phyloP scores from a whole-genome alignment of 2,888 invertebrate species.

The Rotaria sp. region DNA sequence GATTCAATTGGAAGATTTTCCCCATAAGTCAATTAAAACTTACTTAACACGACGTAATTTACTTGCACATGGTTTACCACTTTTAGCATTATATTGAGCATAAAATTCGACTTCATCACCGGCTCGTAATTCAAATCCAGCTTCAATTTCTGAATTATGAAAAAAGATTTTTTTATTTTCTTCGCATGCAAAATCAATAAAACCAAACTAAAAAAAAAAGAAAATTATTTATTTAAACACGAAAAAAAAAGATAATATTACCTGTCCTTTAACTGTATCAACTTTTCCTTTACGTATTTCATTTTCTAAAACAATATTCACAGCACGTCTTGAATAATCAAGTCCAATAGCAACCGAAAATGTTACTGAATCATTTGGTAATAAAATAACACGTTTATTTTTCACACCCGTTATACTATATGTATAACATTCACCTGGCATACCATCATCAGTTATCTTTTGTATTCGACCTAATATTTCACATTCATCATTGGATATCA shows the following conservation, averaged over 20 bases:
- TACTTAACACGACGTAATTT: constrained; percentile 31
- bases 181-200: constrained; percentile 36
- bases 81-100: constrained; percentile 30
- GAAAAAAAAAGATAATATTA: neutral
- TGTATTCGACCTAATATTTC: neutral
- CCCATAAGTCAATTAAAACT: no score
- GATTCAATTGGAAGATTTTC: no score
- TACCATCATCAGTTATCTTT: constrained; percentile 22
- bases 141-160: constrained; percentile 34
- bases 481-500: constrained; percentile 8
- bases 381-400: constrained; percentile 23
- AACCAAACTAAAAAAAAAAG: constrained; percentile 26
- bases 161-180: constrained; percentile 39
- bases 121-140: constrained; percentile 10
- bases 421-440: constrained; percentile 10
- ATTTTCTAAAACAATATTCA: constrained; percentile 32
- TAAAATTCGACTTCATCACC: constrained; percentile 40
- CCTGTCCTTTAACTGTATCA: constrained; percentile 40
- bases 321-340: constrained; percentile 32
- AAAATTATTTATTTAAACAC: neutral
- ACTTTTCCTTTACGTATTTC: constrained; percentile 39
- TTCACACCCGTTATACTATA: constrained; percentile 19
- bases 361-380: constrained; percentile 29
- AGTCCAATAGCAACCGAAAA: constrained; percentile 18
- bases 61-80: constrained; percentile 35